phyloP scores from a whole-genome alignment of 2,797 vertebrate genomes.

The Toxotes lorentzi region DNA sequence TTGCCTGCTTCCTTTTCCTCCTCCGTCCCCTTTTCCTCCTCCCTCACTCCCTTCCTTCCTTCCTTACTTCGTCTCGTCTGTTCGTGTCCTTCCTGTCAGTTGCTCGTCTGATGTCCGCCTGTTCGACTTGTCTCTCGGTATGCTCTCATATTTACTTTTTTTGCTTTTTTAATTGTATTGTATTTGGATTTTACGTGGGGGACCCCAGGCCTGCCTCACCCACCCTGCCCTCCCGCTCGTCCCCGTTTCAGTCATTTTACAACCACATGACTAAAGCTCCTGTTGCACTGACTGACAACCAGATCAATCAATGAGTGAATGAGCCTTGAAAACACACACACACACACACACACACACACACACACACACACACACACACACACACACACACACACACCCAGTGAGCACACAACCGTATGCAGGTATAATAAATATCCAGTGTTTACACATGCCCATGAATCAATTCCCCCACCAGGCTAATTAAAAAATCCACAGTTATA shows the following conservation, averaged over 20 bases:
- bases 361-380: background rate
- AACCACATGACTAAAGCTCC: constrained; percentile 49
- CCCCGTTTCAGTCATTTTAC: constrained; percentile 27
- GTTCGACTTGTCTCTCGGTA: constrained; percentile 63
- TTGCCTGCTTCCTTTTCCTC: constrained; percentile 64
- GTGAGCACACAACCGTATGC: constrained; percentile 4
- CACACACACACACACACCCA: constrained; percentile 1
- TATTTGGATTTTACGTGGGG: constrained; percentile 28
- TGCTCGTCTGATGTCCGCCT: constrained; percentile 60
- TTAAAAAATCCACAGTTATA: constrained; percentile 35
- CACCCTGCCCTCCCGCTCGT: background rate
- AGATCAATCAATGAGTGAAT: constrained; percentile 47
- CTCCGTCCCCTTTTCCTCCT: constrained; percentile 36
- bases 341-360: background rate
- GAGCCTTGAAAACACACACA: background rate
- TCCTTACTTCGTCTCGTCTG: constrained; percentile 50
- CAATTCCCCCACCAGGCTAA: constrained; percentile 34
- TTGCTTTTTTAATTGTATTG: constrained; percentile 36
- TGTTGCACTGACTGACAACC: constrained; percentile 72
- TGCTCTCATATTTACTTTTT: constrained; percentile 57
- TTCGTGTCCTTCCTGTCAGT: constrained; percentile 52
- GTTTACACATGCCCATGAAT: constrained; percentile 30
- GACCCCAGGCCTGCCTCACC: constrained; percentile 35
- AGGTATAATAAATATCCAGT: constrained; percentile 44
- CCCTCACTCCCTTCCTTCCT: constrained; percentile 26